Base-by-base conservation (phyloP, 2,113 vertebrate species). In the Dipodomys ordii region DNA sequence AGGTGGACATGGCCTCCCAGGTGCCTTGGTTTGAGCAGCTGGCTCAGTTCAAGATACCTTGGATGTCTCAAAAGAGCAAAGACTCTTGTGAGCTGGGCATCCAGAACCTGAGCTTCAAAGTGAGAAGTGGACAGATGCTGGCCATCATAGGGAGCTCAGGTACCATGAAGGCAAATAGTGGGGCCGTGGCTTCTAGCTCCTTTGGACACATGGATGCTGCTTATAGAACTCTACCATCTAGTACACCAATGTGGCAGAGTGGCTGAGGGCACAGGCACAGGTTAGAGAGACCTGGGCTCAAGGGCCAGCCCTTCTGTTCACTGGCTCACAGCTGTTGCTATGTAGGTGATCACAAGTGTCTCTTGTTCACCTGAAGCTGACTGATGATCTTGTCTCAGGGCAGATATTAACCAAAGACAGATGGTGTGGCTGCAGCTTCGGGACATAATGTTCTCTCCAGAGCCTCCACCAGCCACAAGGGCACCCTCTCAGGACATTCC, bases 121-220 rank as follows among this genome's bases (percentile, higher is more conserved):
- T 99, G 27, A 97, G 2, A 88, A 99, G 99, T 2, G 99, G 99
- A 9, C 99, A 99, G 97, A 99, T 99, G 99, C 97, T 99, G 96
- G 99, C 99, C 7, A 35, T 99, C 95, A 99, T 99, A 30, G 99
- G 99, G 96, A 99, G 99, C 97, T 99, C 99, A 97, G 99, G 99
- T 99, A 98, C 13, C 25, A 1, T 1, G 1, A 12, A 22, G 15
- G 74, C n/a, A 44, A 25, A 32, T 1, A 0, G 19, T 0, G 12
- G 79, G 60, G 28, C 69, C 2, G 0, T 46, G 78, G 57, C 6
- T 44, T 46, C 25, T 83, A 13, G 46, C 57, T 12, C 81, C 87
- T 82, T 87, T 1, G 0, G 64, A 35, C 64, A 77, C 28, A 62
- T 1, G 49, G 32, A 30, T 19, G 27, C 44, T 87, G 67, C 32